Evolutionary conservation across 2,888 invertebrate genomes (phyloP), one percentile per base, ranked within the genome.

Genomic region (Meta bourneti): DNA sequence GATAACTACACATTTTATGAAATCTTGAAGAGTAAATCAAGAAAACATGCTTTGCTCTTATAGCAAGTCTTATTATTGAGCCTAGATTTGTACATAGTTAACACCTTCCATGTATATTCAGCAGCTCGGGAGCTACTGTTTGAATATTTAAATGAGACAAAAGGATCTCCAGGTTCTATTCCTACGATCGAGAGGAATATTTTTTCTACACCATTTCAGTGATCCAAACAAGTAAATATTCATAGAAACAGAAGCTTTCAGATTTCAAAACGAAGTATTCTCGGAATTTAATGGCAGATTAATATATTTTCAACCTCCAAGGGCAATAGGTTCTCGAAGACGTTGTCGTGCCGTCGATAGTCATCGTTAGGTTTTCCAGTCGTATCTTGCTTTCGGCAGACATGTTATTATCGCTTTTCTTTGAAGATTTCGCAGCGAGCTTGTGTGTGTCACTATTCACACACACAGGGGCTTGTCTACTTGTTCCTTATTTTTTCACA

Each of bases 401-500:
- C n/a, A 19, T 6, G 72, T 74, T 88, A 88, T 88, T 88, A 80
- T 88, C 74, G 80, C 80, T 88, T 88, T 81, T 81, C 81, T 88
- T 88, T 69, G 81, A 74, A 88, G 34, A 69, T 88, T 80, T 74
- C 71, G 34, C 74, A 48, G 51, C 16, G 54, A 71, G 11, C 34
- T 75, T 61, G 52, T 87, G 11, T 88, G 34, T 85, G 51, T 69
- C 51, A n/a, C 51, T 51, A 7, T 9, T 34, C 34, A 61, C 61
- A 61, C 61, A 61, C 34, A 34, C 61, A 9, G 74, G 20, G 19
- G 74, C 11, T 34, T 74, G 34, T 34, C 34, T 34, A 34, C 34
- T 34, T 34, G 1, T 85, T 85, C 61, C 49, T 75, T 54, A 16
- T 83, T 74, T 83, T 83, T 84, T 83, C 19, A 61, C n/a, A 61